phyloP scores from a whole-genome alignment of 2,113 vertebrate genomes.

The Jaculus jaculus region DNA sequence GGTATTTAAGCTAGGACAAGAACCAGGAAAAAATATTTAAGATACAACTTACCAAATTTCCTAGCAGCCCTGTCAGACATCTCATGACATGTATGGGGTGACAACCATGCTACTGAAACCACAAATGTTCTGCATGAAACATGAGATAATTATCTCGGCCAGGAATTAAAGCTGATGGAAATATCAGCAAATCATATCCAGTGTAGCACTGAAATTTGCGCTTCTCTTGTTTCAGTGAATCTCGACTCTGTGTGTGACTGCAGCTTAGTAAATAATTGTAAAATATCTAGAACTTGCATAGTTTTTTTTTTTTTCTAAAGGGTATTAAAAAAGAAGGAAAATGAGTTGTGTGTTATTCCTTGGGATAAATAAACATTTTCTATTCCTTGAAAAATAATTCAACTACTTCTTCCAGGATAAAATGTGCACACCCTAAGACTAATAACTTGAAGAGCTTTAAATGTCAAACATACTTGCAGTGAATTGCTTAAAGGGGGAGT shows the following conservation, averaged over 20 bases:
- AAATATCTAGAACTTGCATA: not conserved
- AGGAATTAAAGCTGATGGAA: not conserved
- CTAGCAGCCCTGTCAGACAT: not conserved
- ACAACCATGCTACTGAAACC: too few species aligned
- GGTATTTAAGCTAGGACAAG: not conserved
- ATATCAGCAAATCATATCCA: not conserved
- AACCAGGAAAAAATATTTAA: constrained; percentile 13
- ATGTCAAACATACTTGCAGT: constrained; percentile 23
- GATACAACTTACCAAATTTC: not conserved
- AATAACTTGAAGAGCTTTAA: constrained; percentile 35
- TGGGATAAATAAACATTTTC: not conserved
- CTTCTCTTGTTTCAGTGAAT: not conserved
- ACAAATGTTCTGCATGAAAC: not conserved
- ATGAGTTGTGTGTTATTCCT: not conserved
- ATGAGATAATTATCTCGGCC: not conserved
- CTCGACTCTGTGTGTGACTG: not conserved
- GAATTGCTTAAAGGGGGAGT: not conserved
- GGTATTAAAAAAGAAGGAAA: not conserved
- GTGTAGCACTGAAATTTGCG: not conserved
- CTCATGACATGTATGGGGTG: not conserved
- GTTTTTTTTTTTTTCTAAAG: constrained; percentile 36
- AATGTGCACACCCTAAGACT: not conserved
- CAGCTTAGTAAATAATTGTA: not conserved
- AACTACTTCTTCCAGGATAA: constrained; percentile 30
- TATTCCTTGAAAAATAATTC: constrained; percentile 31